phyloP scores from a whole-genome alignment of 1,140 invertebrate genomes.

The Lordiphosa clarofinis region DNA sequence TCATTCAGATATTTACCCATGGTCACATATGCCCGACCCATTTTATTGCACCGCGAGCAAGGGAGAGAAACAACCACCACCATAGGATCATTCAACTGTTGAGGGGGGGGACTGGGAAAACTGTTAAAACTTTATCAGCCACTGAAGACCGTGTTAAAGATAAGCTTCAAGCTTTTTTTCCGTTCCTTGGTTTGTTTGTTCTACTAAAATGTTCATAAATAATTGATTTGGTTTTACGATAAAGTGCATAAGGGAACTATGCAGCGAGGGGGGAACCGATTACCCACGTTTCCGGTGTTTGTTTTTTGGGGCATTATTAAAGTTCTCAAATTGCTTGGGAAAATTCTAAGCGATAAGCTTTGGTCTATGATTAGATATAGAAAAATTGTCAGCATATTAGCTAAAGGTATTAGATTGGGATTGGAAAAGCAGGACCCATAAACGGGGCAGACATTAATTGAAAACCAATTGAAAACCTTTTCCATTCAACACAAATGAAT shows the following conservation, averaged over 20 bases:
- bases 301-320: slow-evolving; percentile 42
- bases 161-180: slow-evolving; percentile 47
- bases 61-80: slow-evolving; percentile 9
- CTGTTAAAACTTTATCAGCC: slow-evolving; percentile 45
- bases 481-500: neutral
- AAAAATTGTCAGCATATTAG: no score
- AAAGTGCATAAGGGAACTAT: slow-evolving; percentile 48
- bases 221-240: slow-evolving; percentile 63
- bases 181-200: slow-evolving; percentile 22
- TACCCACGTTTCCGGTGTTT: slow-evolving; percentile 70
- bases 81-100: slow-evolving; percentile 35
- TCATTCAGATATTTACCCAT: slow-evolving; percentile 30
- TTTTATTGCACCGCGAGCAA: slow-evolving; percentile 63
- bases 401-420: no score
- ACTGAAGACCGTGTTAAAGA: slow-evolving; percentile 49
- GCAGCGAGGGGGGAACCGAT: slow-evolving; percentile 33
- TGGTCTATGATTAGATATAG: slow-evolving; percentile 29
- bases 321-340: slow-evolving; percentile 43
- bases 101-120: slow-evolving; percentile 22
- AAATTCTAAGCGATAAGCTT: slow-evolving; percentile 30
- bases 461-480: slow-evolving; percentile 6
- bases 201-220: slow-evolving; percentile 45
- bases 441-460: neutral
- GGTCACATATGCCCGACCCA: slow-evolving; percentile 39
- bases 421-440: no score